Conservation (phyloP, 2,888 invertebrate genomes). For the Sericinus montela region DNA sequence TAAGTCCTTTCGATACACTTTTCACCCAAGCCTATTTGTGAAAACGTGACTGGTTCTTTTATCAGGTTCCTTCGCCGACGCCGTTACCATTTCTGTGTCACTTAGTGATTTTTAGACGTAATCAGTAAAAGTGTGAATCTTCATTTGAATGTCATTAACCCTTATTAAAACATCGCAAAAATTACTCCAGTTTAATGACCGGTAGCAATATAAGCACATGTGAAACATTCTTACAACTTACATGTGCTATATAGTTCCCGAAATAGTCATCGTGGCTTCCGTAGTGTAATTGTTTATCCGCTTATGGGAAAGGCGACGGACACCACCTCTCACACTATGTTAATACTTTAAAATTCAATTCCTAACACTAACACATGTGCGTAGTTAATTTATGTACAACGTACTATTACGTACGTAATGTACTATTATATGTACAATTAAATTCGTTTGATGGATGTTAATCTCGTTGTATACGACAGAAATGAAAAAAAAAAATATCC, state of each 20-base stretch:
- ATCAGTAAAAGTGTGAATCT: too few species aligned
- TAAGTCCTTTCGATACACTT: too few species aligned
- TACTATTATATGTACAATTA: too few species aligned
- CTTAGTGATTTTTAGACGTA: too few species aligned
- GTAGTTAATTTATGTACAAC: background rate
- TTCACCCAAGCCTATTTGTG: too few species aligned
- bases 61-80: too few species aligned
- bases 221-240: constrained; percentile 11
- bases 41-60: too few species aligned
- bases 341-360: constrained; percentile 20
- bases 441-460: too few species aligned
- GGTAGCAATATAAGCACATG: constrained; percentile 21
- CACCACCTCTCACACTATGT: constrained; percentile 39
- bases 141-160: background rate
- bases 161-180: constrained; percentile 2
- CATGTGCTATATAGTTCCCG: constrained; percentile 32
- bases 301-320: constrained; percentile 39
- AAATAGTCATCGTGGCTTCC: constrained; percentile 41
- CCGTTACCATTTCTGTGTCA: too few species aligned
- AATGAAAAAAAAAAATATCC: background rate
- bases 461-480: background rate
- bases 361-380: background rate
- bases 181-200: background rate
- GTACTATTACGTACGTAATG: too few species aligned
- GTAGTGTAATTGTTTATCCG: constrained; percentile 34